Evolutionary conservation across 2,888 invertebrate genomes (phyloP).

Genomic region (Dorcus parallelipipedus): DNA sequence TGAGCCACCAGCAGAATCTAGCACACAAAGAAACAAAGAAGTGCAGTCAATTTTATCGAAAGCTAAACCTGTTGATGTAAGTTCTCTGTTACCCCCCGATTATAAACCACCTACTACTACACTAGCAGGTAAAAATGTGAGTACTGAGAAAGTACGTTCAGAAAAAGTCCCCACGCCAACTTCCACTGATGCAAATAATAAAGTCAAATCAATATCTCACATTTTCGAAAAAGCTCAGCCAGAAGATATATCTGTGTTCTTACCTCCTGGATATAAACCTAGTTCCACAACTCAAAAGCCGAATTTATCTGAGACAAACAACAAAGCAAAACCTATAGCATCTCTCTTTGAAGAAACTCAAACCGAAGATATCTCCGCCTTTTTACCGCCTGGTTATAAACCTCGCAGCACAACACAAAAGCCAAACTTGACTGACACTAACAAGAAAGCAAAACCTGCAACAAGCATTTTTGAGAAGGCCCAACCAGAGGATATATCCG

Average conservation of each 20-base stretch:
- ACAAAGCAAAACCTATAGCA: not conserved
- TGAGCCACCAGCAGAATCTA: not conserved
- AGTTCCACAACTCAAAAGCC: constrained; percentile 35
- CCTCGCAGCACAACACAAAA: constrained; percentile 35
- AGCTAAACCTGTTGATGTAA: constrained; percentile 52
- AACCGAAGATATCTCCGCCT: constrained; percentile 41
- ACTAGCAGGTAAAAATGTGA: constrained; percentile 17
- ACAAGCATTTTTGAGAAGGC: constrained; percentile 40
- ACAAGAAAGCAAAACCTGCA: constrained; percentile 25
- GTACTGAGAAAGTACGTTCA: constrained; percentile 11
- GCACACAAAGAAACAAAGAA: not conserved
- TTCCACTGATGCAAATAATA: not conserved
- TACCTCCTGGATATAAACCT: constrained; percentile 50
- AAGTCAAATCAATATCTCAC: not conserved
- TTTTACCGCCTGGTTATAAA: constrained; percentile 50
- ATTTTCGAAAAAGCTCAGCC: constrained; percentile 42
- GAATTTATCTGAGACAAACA: constrained; percentile 8
- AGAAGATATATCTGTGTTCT: constrained; percentile 42
- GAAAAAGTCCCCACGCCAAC: not conserved
- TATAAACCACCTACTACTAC: constrained; percentile 56
- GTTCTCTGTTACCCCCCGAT: constrained; percentile 61
- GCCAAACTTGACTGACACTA: constrained; percentile 17
- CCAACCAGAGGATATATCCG: constrained; percentile 40
- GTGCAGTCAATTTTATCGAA: constrained; percentile 29
- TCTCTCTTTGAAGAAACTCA: constrained; percentile 41